Conservation (phyloP, 92 coral and sea anemone species). For the Porites evermanni region DNA sequence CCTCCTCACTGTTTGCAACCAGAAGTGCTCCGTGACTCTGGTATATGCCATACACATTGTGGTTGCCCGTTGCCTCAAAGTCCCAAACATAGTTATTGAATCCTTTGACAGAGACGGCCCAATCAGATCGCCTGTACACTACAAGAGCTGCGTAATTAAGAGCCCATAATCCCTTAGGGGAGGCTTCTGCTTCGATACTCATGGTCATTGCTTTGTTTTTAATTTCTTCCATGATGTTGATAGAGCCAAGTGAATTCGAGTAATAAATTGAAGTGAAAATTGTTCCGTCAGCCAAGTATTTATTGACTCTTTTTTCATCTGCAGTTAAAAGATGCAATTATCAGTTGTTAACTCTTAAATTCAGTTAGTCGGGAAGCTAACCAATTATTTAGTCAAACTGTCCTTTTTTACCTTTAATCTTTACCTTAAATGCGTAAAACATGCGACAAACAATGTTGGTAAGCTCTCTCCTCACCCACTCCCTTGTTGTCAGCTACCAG, state of each 20-base stretch:
- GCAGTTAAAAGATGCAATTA: not conserved
- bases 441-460: no score
- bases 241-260: slow-evolving; percentile 59
- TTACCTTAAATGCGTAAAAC: no score
- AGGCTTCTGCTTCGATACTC: slow-evolving; percentile 19
- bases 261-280: slow-evolving; percentile 33
- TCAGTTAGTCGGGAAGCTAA: no score
- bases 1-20: slow-evolving; percentile 67
- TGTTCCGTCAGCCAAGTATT: slow-evolving; percentile 29
- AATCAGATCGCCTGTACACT: slow-evolving; percentile 64
- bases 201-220: not conserved
- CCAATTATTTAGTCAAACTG: no score
- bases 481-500: no score
- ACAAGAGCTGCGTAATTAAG: slow-evolving; percentile 60
- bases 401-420: no score
- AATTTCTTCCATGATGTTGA: slow-evolving; percentile 40
- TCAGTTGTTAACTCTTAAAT: no score
- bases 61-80: slow-evolving; percentile 37
- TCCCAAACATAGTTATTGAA: slow-evolving; percentile 67
- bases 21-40: slow-evolving; percentile 72
- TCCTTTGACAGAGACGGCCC: slow-evolving; percentile 75
- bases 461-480: no score
- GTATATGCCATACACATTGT: slow-evolving; percentile 60
- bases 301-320: not conserved
- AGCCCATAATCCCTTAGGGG: slow-evolving; percentile 75